These are phyloP conservation scores for Neria commutata DNA, from an alignment of 2,888 invertebrate genomes.

Conservation along the genomic window DNA sequence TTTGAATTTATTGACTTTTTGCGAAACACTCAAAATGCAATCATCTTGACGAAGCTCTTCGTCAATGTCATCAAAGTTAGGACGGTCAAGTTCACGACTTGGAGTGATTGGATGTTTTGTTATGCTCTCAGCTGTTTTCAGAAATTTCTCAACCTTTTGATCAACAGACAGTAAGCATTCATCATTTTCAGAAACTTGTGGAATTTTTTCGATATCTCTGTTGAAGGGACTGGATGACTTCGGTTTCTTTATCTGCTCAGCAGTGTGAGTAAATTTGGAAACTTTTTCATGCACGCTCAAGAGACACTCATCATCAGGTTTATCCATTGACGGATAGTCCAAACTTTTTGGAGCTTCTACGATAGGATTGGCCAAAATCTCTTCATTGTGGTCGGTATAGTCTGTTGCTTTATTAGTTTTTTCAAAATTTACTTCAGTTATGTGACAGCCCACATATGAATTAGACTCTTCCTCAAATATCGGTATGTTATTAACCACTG, in stretches of 20 bases:
- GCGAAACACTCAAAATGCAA: conserved; percentile 69
- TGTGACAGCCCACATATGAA: conserved; percentile 61
- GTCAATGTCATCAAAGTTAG: conserved; percentile 66
- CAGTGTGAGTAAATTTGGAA: conserved; percentile 68
- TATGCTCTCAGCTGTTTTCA: conserved; percentile 68
- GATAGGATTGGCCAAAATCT: conserved; percentile 47
- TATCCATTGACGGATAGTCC: conserved; percentile 57
- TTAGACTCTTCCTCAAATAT: conserved; percentile 67
- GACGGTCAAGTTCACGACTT: conserved; percentile 59
- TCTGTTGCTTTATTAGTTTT: conserved; percentile 62
- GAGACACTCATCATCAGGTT: conserved; percentile 68
- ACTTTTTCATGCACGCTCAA: conserved; percentile 75
- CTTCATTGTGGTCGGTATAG: conserved; percentile 36
- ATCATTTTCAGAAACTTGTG: conserved; percentile 61
- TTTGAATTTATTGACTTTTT: conserved; percentile 71
- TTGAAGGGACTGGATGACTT: conserved; percentile 55
- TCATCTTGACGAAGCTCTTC: conserved; percentile 67
- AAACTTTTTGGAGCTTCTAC: conserved; percentile 66
- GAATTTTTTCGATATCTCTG: conserved; percentile 50
- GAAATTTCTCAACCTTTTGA: conserved; percentile 70
- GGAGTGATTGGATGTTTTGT: conserved; percentile 53
- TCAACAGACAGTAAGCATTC: conserved; percentile 69
- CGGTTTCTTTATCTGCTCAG: conserved; percentile 63
- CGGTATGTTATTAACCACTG: conserved; percentile 63
- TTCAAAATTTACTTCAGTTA: conserved; percentile 64